These are phyloP conservation scores for Oligia strigilis DNA, from an alignment of 2,888 invertebrate genomes.

Conservation along the genomic window DNA sequence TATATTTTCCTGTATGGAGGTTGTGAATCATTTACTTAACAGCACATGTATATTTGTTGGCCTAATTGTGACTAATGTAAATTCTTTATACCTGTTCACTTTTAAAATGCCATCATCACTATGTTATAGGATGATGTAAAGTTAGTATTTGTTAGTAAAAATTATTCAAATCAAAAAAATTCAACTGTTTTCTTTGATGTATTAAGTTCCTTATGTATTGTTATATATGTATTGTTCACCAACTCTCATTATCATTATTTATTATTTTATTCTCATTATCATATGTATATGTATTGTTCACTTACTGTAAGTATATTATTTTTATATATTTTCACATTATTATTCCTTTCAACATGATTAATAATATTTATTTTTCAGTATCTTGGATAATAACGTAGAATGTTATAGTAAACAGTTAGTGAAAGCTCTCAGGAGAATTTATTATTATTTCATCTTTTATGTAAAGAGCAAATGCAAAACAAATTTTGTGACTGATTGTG, in stretches of 20 bases:
- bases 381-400: neutral
- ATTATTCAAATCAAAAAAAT: conserved; percentile 20
- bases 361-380: conserved; percentile 4
- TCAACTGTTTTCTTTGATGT: conserved; percentile 34
- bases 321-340: conserved; percentile 7
- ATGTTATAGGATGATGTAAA: conserved; percentile 24
- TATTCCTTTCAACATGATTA: neutral
- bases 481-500: conserved; percentile 3
- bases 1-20: conserved; percentile 50
- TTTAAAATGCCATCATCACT: conserved; percentile 28
- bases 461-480: conserved; percentile 2
- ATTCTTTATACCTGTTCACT: conserved; percentile 17
- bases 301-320: neutral
- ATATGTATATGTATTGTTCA: neutral
- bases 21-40: conserved; percentile 53
- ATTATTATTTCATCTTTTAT: neutral
- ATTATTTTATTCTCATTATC: neutral
- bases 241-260: neutral
- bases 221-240: neutral
- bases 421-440: neutral
- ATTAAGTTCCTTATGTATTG: conserved; percentile 13
- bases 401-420: neutral
- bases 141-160: conserved; percentile 41
- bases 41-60: conserved; percentile 41
- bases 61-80: conserved; percentile 30